Evolutionary conservation across 2,888 invertebrate species (phyloP).

Genomic region (Oxyteleia sp.): DNA sequence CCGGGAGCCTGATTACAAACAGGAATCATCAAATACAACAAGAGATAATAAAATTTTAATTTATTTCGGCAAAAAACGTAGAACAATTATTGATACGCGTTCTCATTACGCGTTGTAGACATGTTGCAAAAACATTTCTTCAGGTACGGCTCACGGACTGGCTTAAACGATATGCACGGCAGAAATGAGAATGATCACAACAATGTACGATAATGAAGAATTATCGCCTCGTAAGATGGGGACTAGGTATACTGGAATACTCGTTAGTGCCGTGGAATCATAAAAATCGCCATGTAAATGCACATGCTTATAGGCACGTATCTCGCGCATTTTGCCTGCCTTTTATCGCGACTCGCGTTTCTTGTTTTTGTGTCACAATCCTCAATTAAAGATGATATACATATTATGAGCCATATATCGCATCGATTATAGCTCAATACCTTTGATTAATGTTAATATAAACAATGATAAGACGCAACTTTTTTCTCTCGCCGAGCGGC

Average conservation of each 20-base stretch:
- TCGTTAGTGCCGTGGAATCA: constrained; percentile 85
- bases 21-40: constrained; percentile 63
- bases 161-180: constrained; percentile 64
- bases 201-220: constrained; percentile 88
- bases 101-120: constrained; percentile 64
- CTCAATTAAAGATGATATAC: constrained; percentile 65
- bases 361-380: constrained; percentile 59
- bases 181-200: constrained; percentile 79
- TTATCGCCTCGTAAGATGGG: constrained; percentile 83
- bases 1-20: constrained; percentile 57
- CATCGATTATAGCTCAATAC: constrained; percentile 41
- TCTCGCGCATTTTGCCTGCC: constrained; percentile 51
- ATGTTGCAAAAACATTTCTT: constrained; percentile 65
- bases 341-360: constrained; percentile 47
- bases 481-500: neutral
- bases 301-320: constrained; percentile 62
- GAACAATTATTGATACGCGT: constrained; percentile 71
- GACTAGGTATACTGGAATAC: constrained; percentile 76
- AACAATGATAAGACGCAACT: constrained; percentile 12
- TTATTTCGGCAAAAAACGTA: constrained; percentile 66
- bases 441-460: constrained; percentile 44
- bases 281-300: constrained; percentile 83
- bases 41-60: constrained; percentile 68
- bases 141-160: constrained; percentile 43
- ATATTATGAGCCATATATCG: constrained; percentile 52